A percentile compares a stretch with the other conserved stretches of the same genome.
Evolutionary conservation across 2,888 invertebrate species (phyloP).

Genomic region (Acleris literana): DNA sequence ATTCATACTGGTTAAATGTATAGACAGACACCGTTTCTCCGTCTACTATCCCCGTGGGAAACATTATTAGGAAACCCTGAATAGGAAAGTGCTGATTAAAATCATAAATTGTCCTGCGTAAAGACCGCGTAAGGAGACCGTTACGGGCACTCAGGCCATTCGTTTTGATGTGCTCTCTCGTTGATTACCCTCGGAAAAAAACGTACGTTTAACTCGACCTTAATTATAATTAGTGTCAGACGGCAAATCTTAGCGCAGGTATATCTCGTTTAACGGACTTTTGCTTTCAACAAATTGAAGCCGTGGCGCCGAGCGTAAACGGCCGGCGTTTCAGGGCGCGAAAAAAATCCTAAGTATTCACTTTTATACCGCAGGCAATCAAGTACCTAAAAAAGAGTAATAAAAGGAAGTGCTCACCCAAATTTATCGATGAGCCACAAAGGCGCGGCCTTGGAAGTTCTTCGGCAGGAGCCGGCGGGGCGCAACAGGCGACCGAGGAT

Average conservation of each 20-base stretch:
- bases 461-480: slow-evolving; percentile 41
- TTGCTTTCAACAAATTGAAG: neutral
- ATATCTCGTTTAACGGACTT: slow-evolving; percentile 3
- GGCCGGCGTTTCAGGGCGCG: neutral
- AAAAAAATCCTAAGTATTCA: neutral
- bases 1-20: neutral
- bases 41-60: neutral
- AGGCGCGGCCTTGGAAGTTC: slow-evolving; percentile 52
- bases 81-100: slow-evolving; percentile 14
- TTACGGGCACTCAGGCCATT: slow-evolving; percentile 8
- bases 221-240: slow-evolving; percentile 1
- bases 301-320: neutral
- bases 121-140: slow-evolving; percentile 16
- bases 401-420: slow-evolving; percentile 67
- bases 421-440: slow-evolving; percentile 55
- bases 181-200: slow-evolving; percentile 14
- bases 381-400: slow-evolving; percentile 37
- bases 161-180: slow-evolving; percentile 15
- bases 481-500: slow-evolving; percentile 61
- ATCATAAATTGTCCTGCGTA: slow-evolving; percentile 13
- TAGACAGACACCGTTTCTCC: neutral
- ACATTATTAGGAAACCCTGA: slow-evolving; percentile 6
- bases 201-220: slow-evolving; percentile 2
- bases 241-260: neutral
- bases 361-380: neutral